Evolutionary conservation across 1,140 invertebrate genomes (phyloP).

Genomic region (Dendrolimus kikuchii): DNA sequence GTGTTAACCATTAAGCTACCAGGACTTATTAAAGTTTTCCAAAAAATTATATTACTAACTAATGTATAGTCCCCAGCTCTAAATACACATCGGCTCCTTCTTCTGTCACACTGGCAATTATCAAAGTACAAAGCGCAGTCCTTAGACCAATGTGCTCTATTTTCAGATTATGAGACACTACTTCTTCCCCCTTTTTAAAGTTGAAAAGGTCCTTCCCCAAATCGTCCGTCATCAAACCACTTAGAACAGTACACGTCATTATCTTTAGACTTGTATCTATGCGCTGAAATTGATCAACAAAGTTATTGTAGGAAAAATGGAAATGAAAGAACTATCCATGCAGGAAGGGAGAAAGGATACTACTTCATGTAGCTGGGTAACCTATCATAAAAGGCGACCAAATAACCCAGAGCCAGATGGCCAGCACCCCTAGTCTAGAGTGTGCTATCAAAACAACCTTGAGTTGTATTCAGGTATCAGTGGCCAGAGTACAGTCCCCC

Average conservation of each 20-base stretch:
- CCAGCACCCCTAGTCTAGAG: too few species aligned
- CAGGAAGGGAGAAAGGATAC: too few species aligned
- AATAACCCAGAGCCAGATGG: too few species aligned
- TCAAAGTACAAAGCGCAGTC: constrained; percentile 45
- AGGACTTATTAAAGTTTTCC: not conserved
- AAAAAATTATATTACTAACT: constrained; percentile 27
- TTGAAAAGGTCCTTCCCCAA: constrained; percentile 45
- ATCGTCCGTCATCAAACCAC: constrained; percentile 54
- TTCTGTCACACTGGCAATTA: constrained; percentile 46
- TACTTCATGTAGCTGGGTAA: too few species aligned
- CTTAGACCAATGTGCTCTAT: constrained; percentile 50
- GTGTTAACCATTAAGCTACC: too few species aligned
- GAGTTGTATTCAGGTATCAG: too few species aligned
- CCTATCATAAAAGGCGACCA: too few species aligned
- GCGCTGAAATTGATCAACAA: constrained; percentile 27
- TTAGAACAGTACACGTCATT: constrained; percentile 49
- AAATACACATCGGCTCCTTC: constrained; percentile 49
- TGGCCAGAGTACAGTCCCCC: too few species aligned
- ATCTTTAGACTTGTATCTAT: constrained; percentile 51
- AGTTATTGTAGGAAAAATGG: too few species aligned
- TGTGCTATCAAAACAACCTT: too few species aligned
- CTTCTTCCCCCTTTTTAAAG: constrained; percentile 41
- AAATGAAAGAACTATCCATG: too few species aligned
- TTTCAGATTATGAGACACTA: constrained; percentile 41
- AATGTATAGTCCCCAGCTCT: constrained; percentile 50